Evolutionary conservation across 2,113 vertebrate genomes (phyloP).

Genomic region (Hucho hucho): DNA sequence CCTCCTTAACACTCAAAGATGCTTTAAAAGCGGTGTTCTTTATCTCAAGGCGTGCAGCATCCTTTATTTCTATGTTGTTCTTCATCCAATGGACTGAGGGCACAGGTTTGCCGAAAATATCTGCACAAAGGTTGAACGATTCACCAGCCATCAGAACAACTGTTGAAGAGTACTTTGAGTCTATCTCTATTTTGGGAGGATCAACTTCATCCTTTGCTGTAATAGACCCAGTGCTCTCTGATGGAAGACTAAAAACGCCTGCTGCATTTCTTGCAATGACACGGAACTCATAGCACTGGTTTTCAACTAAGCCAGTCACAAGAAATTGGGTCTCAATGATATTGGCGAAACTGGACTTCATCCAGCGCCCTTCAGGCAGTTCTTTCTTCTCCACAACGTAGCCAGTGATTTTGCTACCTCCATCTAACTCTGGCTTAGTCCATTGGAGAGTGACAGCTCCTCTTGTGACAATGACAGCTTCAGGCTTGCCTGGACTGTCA

Average conservation of each 20-base stretch:
- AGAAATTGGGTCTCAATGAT: constrained; percentile 90
- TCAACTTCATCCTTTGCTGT: constrained; percentile 96
- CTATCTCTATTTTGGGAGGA: constrained; percentile 90
- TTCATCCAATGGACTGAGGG: constrained; percentile 90
- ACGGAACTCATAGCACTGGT: constrained; percentile 94
- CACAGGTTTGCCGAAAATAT: constrained; percentile 88
- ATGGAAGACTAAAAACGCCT: constrained; percentile 87
- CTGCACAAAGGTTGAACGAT: constrained; percentile 89
- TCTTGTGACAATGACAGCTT: constrained; percentile 92
- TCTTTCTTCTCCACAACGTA: constrained; percentile 96
- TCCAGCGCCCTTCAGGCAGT: constrained; percentile 88
- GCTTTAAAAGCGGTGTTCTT: constrained; percentile 90
- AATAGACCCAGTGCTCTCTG: constrained; percentile 91
- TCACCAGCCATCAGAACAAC: constrained; percentile 90
- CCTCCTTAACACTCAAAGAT: constrained; percentile 87
- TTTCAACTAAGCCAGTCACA: constrained; percentile 89
- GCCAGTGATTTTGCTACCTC: constrained; percentile 92
- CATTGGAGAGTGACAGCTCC: constrained; percentile 89
- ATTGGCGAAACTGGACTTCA: constrained; percentile 97
- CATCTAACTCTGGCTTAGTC: constrained; percentile 91
- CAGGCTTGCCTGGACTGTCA: constrained; percentile 91
- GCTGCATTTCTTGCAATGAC: constrained; percentile 95
- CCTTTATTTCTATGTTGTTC: constrained; percentile 78
- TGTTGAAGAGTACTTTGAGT: constrained; percentile 88
- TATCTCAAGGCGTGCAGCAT: constrained; percentile 87